Conservation (phyloP, 37 sponge, comb jelly and placozoan species). For the Diacarnus erythraeanus region DNA sequence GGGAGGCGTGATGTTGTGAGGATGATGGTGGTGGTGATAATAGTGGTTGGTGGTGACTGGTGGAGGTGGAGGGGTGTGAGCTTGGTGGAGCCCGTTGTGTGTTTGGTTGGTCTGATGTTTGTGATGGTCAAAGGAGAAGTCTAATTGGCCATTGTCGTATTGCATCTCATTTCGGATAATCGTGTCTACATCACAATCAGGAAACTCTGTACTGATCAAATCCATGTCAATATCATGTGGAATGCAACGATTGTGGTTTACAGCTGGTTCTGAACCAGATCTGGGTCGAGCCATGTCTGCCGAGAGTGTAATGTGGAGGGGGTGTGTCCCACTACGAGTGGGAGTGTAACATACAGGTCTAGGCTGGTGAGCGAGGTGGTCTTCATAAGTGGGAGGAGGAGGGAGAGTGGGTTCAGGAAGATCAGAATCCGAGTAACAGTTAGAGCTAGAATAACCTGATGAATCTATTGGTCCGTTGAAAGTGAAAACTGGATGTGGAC, state of each 20-base stretch:
- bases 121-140: slow-evolving; percentile 43
- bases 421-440: slow-evolving; percentile 53
- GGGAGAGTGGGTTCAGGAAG: neutral
- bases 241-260: neutral
- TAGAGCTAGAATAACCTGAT: slow-evolving; percentile 59
- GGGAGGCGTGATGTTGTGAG: neutral
- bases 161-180: slow-evolving; percentile 58
- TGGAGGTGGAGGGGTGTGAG: neutral
- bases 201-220: slow-evolving; percentile 28
- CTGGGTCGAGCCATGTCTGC: slow-evolving; percentile 51
- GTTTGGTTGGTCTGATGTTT: neutral
- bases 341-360: slow-evolving; percentile 48
- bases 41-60: slow-evolving; percentile 1
- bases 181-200: slow-evolving; percentile 52
- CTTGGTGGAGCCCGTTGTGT: neutral
- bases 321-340: slow-evolving; percentile 48
- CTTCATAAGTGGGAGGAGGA: slow-evolving; percentile 41
- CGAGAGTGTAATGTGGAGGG: slow-evolving; percentile 61
- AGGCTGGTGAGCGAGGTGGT: neutral
- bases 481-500: slow-evolving; percentile 54
- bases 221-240: slow-evolving; percentile 69
- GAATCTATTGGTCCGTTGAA: slow-evolving; percentile 43
- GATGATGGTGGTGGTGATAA: neutral
- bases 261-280: slow-evolving; percentile 66
- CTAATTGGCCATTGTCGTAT: slow-evolving; percentile 43